phyloP scores from a whole-genome alignment of 2,113 vertebrate genomes.

The Sinocyclocheilus anophthalmus region DNA sequence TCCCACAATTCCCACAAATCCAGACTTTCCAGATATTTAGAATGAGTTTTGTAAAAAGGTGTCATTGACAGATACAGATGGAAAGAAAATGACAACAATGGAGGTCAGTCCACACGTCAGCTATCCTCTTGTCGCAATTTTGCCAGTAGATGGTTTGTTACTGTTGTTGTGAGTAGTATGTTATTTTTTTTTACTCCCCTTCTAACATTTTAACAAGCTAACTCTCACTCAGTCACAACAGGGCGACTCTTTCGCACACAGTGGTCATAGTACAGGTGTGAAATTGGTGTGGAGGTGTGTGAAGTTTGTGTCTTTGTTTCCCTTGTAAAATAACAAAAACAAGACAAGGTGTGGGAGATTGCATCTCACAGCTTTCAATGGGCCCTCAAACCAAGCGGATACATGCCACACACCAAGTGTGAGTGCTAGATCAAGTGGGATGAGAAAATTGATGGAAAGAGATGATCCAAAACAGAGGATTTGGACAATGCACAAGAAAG shows the following conservation, averaged over 20 bases:
- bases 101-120: not conserved
- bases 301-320: slow-evolving; percentile 19
- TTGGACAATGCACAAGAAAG: not conserved
- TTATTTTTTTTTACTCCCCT: not conserved
- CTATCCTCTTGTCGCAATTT: not conserved
- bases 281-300: slow-evolving; percentile 42
- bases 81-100: not conserved
- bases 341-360: slow-evolving; percentile 40
- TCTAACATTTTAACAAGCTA: slow-evolving; percentile 27
- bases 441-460: not conserved
- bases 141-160: not conserved
- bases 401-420: not conserved
- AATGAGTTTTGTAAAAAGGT: no score
- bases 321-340: slow-evolving; percentile 17
- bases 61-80: not conserved
- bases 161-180: not conserved
- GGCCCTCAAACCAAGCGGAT: slow-evolving; percentile 40
- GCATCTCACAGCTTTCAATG: slow-evolving; percentile 49
- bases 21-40: not conserved
- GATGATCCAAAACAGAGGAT: not conserved
- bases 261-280: slow-evolving; percentile 44
- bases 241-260: not conserved
- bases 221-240: slow-evolving; percentile 9
- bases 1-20: not conserved
- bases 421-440: not conserved